Evolutionary conservation across 37 sponge, comb jelly and placozoan genomes (phyloP), one percentile per base, ranked within the genome.

Genomic region (Petrosia ficiformis): DNA sequence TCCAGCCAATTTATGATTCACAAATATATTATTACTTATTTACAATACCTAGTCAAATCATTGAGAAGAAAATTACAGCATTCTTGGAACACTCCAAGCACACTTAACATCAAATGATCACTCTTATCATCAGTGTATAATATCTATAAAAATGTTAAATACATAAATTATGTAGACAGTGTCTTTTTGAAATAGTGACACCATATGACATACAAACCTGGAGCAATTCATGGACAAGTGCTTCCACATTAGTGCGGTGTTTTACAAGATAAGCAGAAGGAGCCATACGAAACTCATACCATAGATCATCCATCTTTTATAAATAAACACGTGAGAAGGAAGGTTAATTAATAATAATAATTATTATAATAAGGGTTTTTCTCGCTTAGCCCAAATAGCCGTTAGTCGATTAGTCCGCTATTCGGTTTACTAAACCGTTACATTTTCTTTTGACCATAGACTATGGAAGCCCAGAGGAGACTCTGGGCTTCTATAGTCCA

Each of bases 241-340:
- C 33, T 34, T 82, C 70, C 22, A 56, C 29, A 31, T 39, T 30
- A 24, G 42, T 68, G 4, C 60, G 26, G 21, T 31, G 58, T 19
- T 67, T 36, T 3, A 25, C 33, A 29, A 82, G 68, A 36, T 68
- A 82, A 2, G 68, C 28, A 38, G 83, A 10, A 29, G 75, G 83
- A 1, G 75, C 41, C 35, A 1, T 34, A 0, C 83, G 75, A 67
- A 82, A 75, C 19, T 74, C 76, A 29, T 1, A 41, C 83, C 74
- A 74, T 44, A 75, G 30, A 52, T 22, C 33, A 10, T 74, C 76
- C 83, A 82, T 82, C n/a, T n/a, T n/a, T n/a, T n/a, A n/a, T n/a
- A n/a, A n/a, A n/a, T n/a, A n/a, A n/a, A n/a, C n/a, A n/a, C n/a
- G n/a, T n/a, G n/a, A n/a, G n/a, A n/a, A n/a, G n/a, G n/a, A n/a